Evolutionary conservation across 2,113 vertebrate species (phyloP).

Genomic region (Aplodontia rufa): DNA sequence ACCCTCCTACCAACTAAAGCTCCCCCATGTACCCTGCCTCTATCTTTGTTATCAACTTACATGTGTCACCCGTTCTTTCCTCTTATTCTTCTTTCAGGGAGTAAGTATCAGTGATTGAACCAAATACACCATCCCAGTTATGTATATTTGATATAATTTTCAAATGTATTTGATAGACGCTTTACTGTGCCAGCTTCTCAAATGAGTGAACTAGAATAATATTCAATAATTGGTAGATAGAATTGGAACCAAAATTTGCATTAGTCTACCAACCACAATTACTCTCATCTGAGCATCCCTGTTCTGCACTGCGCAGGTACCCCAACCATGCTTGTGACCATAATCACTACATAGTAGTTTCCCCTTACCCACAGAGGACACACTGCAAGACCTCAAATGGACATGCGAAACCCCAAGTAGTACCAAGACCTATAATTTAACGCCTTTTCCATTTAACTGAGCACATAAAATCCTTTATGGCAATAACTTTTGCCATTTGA

Average conservation of each 20-base stretch:
- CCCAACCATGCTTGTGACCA: background rate
- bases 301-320: rapidly evolving
- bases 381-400: background rate
- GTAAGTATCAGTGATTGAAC: background rate
- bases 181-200: background rate
- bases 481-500: background rate
- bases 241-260: background rate
- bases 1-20: background rate
- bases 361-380: background rate
- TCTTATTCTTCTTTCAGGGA: background rate
- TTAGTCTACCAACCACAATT: rapidly evolving
- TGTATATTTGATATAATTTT: background rate
- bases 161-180: background rate
- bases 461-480: background rate
- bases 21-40: background rate
- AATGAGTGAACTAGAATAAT: background rate
- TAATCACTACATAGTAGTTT: background rate
- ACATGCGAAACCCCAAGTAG: background rate
- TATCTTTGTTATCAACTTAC: background rate
- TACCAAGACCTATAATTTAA: background rate
- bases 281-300: background rate
- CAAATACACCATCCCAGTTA: background rate
- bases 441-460: background rate
- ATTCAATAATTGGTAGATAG: background rate
- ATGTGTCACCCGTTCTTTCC: background rate